Base-by-base conservation (phyloP, 1,140 invertebrate genomes). In the Musca domestica region DNA sequence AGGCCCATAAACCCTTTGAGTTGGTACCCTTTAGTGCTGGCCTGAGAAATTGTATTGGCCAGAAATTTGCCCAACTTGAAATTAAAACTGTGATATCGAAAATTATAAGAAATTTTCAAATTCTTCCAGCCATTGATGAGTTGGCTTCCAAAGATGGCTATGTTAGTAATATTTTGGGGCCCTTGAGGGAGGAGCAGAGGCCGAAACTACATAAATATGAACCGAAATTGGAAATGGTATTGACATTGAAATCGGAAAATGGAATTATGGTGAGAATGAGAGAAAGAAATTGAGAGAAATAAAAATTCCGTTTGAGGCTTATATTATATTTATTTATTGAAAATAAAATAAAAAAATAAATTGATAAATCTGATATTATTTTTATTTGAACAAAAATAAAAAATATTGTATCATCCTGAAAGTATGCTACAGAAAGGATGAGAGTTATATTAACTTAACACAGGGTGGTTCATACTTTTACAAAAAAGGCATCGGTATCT, bases 11-110 rank as follows among this genome's bases (percentile, higher is more conserved):
- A 51, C 83, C 77, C 1, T 86, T 83, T 67, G 74, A 84, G 20
- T 89, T 85, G 74, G 75, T 90, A 41, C 88, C 89, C 63, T 92
- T 91, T 70, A 81, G 78, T 67, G 80, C 80, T 0, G 78, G 80
- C 4, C 75, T 75, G 1, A 71, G 80, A 0, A 81, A 81, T 27
- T 81, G 80, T 20, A 79, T 81, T 64, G 80, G 82, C 15, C 83
- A 85, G 69, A 84, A 84, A 73, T 85, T 83, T 70, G 84, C 84
- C 1, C 68, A 85, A 52, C 71, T 85, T 73, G 76, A 83, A 76
- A 74, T 85, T 17, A 85, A 85, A 74, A 77, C 81, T 2, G 74
- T 74, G 0, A 63, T 85, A 5, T 81, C 83, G 1, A 84, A 84
- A 69, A 71, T 85, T 30, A 66, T 85, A 23, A 74, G 80, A 14